These are phyloP conservation scores for Glossophaga mutica DNA, from an alignment of 2,797 vertebrate species.

Conservation along the genomic window DNA sequence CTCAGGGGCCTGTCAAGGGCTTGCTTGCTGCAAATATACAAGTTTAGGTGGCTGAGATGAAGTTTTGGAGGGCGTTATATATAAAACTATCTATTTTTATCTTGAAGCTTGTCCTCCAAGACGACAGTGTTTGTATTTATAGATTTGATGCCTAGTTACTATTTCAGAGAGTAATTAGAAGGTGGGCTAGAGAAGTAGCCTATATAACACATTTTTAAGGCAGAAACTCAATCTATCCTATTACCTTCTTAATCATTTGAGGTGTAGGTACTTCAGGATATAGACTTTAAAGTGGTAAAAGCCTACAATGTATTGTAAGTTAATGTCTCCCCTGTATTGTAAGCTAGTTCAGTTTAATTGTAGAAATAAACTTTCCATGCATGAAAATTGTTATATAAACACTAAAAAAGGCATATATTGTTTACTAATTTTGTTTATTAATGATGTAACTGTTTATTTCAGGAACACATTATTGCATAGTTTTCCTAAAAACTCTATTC, in stretches of 20 bases:
- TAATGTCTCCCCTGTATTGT: neutral
- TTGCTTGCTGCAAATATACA: neutral
- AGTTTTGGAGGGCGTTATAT: neutral
- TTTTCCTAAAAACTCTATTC: neutral
- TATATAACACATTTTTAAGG: neutral
- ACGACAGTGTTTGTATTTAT: slow-evolving; percentile 37
- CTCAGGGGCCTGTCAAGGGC: neutral
- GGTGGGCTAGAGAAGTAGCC: neutral
- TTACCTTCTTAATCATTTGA: neutral
- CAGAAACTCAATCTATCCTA: neutral
- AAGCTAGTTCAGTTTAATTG: neutral
- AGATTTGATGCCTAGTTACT: neutral
- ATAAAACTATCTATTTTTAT: slow-evolving; percentile 25
- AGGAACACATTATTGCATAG: neutral
- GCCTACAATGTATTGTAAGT: neutral
- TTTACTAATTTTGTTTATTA: neutral
- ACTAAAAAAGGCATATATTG: neutral
- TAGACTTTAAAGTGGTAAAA: neutral
- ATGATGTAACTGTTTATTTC: neutral
- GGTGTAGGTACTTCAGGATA: neutral
- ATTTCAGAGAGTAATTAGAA: slow-evolving; percentile 34
- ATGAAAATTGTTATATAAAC: neutral
- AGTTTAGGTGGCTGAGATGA: neutral
- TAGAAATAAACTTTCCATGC: neutral
- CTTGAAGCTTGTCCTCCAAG: neutral